Evolutionary conservation across 2,888 invertebrate species (phyloP), one percentile per base, ranked within the genome.

Genomic region (Nomada flava): DNA sequence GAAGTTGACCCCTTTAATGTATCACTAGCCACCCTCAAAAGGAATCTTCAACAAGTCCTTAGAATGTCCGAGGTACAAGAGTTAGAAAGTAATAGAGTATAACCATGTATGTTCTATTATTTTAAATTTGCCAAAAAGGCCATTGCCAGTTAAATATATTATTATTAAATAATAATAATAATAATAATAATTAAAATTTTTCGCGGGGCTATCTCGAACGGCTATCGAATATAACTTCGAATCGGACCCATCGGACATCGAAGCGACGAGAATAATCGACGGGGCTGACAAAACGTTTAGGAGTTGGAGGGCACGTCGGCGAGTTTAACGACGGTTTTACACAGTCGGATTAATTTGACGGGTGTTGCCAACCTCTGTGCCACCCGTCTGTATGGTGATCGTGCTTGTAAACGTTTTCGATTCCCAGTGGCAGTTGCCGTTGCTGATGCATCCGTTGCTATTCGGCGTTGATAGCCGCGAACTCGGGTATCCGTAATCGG

Each of bases 331-430:
- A 59, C 26, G 13, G 13, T 53, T 36, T 29, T n/a, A n/a, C 7
- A 36, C 36, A 13, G 10, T 36, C 18, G 36, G 10, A 64, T 52
- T 42, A 64, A 63, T 72, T 60, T 64, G 60, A 29, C 77, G 78
- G 73, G 76, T 72, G 36, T 86, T 88, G 88, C 90, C 89, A 92
- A 89, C 90, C 89, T 90, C 91, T 82, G 87, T 90, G 78, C 84
- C 85, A 86, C 90, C 87, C 53, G 93, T 92, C 82, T 91, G 92
- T 79, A 93, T 93, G 86, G 92, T 93, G 83, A 93, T 90, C 36
- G 93, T 93, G 83, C 93, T 93, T 84, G 92, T 93, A 88, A 91
- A 93, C n/a, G 91, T 93, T 90, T 92, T 93, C 64, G 91, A 86
- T 60, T 91, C 89, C 68, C 88, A 89, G 76, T 91, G 89, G 87